These are phyloP conservation scores for Eidolon helvum DNA, from an alignment of 2,113 vertebrate genomes.

Conservation along the genomic window DNA sequence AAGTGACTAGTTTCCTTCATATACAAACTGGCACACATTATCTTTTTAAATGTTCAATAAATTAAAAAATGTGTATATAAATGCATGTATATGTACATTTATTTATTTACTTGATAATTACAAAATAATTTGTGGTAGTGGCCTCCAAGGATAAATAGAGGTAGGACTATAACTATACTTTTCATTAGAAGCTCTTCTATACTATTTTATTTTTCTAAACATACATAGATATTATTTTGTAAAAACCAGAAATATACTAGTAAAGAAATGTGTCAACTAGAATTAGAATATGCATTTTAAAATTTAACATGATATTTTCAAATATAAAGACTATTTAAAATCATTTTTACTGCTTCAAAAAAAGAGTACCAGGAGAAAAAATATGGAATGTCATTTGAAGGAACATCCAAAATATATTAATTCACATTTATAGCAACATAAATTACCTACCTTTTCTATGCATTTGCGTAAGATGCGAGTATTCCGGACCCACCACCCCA, in stretches of 20 bases:
- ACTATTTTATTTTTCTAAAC: constrained; percentile 6
- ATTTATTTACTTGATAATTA: neutral
- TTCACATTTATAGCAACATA: constrained; percentile 7
- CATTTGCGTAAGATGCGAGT: constrained; percentile 92
- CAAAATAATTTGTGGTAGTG: neutral
- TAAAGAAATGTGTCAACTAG: neutral
- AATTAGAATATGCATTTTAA: constrained; percentile 6
- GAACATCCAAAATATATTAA: neutral
- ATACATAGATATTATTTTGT: neutral
- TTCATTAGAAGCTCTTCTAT: neutral
- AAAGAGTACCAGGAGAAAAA: neutral
- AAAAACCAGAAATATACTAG: constrained; percentile 14
- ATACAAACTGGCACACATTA: neutral
- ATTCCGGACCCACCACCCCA: constrained; percentile 98
- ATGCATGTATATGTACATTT: neutral
- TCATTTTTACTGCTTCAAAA: neutral
- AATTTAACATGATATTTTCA: neutral
- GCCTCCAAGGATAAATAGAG: neutral
- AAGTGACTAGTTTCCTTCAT: constrained; percentile 30
- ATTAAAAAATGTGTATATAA: neutral
- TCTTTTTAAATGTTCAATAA: neutral
- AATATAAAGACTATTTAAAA: constrained; percentile 33
- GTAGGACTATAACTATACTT: neutral
- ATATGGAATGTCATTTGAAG: neutral
- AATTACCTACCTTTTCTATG: constrained; percentile 92